A percentile compares a stretch with the other conserved stretches of the same genome.
These are phyloP conservation scores for Pantherophis guttatus DNA, from an alignment of 2,113 vertebrate genomes.

Conservation along the genomic window DNA sequence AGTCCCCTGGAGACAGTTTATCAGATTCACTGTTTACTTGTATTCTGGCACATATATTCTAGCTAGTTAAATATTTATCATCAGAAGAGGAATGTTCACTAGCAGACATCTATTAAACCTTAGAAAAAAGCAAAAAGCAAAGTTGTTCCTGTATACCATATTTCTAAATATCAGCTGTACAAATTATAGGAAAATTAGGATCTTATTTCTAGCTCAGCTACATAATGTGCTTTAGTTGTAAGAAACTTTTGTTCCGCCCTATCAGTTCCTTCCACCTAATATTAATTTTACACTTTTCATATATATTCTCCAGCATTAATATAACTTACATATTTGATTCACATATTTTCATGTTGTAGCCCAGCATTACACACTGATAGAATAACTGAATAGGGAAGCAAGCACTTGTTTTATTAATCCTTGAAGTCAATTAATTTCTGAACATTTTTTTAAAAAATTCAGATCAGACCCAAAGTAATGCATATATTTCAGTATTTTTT, in stretches of 20 bases:
- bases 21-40: not conserved
- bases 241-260: conserved; percentile 53
- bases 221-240: conserved; percentile 40
- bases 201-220: conserved; percentile 43
- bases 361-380: conserved; percentile 32
- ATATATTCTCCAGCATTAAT: conserved; percentile 46
- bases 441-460: not conserved
- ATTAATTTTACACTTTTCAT: conserved; percentile 47
- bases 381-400: conserved; percentile 26
- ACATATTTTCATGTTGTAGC: conserved; percentile 37
- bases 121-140: not conserved
- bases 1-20: not conserved
- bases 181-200: conserved; percentile 57
- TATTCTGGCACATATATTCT: not conserved
- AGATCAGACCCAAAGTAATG: not conserved
- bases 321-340: conserved; percentile 51
- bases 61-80: not conserved
- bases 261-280: conserved; percentile 53
- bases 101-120: not conserved
- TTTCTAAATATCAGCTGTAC: conserved; percentile 53
- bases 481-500: not conserved
- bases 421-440: not conserved
- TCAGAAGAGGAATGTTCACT: not conserved
- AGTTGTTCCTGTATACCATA: conserved; percentile 1
- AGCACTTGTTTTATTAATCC: not conserved